Percentiles rank a stretch among this genome's conserved stretches.
Conservation (phyloP, 2,797 vertebrate species). For the Helicolenus hilgendorfi region DNA sequence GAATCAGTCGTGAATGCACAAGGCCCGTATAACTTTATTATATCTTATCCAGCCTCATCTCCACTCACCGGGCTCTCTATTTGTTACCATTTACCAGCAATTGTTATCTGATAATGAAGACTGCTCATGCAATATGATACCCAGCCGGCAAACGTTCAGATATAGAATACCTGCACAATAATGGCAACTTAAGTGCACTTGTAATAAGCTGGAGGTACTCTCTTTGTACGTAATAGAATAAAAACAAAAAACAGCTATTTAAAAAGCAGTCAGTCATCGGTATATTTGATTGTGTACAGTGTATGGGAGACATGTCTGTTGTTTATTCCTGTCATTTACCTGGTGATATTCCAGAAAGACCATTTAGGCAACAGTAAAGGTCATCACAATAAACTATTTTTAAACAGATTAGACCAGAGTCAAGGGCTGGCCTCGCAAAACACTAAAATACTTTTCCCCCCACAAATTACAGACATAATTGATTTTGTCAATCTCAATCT, state of each 20-base stretch:
- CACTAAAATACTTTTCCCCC: background rate
- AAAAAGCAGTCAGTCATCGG: background rate
- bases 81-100: constrained; percentile 80
- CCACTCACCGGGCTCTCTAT: constrained; percentile 62
- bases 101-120: constrained; percentile 79
- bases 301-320: background rate
- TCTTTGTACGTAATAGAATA: constrained; percentile 28
- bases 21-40: constrained; percentile 73
- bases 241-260: background rate
- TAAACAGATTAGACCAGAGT: background rate
- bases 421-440: background rate
- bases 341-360: constrained; percentile 3
- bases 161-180: constrained; percentile 47
- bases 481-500: too few relatives aligned
- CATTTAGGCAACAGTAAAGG: background rate
- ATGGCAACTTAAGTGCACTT: constrained; percentile 47
- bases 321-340: constrained; percentile 7
- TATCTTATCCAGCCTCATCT: constrained; percentile 68
- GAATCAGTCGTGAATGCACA: constrained; percentile 62
- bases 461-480: too few relatives aligned
- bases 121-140: constrained; percentile 67
- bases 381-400: background rate
- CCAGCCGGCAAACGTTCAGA: background rate
- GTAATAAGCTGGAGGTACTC: constrained; percentile 12
- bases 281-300: background rate